These are phyloP conservation scores for Cheilosia impressa DNA, from an alignment of 2,888 invertebrate genomes.

Conservation along the genomic window DNA sequence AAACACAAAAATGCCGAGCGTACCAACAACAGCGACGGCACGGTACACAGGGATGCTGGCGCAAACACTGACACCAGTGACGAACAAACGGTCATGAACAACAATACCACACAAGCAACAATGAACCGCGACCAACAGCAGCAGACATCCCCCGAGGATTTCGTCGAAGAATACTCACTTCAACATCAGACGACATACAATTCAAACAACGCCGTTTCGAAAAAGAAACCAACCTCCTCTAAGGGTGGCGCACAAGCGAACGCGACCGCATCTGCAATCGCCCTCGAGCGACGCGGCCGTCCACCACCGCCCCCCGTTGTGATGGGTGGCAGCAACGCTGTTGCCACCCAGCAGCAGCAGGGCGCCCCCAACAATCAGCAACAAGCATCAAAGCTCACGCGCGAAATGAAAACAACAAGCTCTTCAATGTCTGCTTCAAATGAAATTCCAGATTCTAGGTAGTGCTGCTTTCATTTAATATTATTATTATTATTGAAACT, in stretches of 20 bases:
- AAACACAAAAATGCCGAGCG: slow-evolving; percentile 76
- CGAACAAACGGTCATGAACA: slow-evolving; percentile 81
- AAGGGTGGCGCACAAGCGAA: slow-evolving; percentile 74
- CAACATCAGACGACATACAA: slow-evolving; percentile 79
- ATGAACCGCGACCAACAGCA: slow-evolving; percentile 81
- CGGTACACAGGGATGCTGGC: slow-evolving; percentile 61
- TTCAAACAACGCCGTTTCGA: slow-evolving; percentile 78
- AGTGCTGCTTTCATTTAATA: slow-evolving; percentile 81
- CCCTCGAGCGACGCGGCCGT: slow-evolving; percentile 81
- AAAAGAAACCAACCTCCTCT: slow-evolving; percentile 78
- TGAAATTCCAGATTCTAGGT: slow-evolving; percentile 84
- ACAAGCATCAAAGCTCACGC: slow-evolving; percentile 81
- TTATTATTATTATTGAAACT: slow-evolving; percentile 83
- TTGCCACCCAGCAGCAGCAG: slow-evolving; percentile 76
- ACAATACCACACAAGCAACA: slow-evolving; percentile 78
- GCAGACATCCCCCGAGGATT: slow-evolving; percentile 83
- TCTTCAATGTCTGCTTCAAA: slow-evolving; percentile 81
- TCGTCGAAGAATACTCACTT: slow-evolving; percentile 81
- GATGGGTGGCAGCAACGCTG: slow-evolving; percentile 72
- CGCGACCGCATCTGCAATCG: slow-evolving; percentile 80
- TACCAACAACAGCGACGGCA: slow-evolving; percentile 75
- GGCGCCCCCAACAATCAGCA: slow-evolving; percentile 76
- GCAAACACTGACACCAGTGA: slow-evolving; percentile 65
- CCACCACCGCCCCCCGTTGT: slow-evolving; percentile 79
- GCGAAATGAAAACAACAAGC: slow-evolving; percentile 78